Percentiles rank a stretch among this genome's conserved stretches.
phyloP scores from a whole-genome alignment of 2,797 vertebrate genomes.

The Notamacropus eugenii region DNA sequence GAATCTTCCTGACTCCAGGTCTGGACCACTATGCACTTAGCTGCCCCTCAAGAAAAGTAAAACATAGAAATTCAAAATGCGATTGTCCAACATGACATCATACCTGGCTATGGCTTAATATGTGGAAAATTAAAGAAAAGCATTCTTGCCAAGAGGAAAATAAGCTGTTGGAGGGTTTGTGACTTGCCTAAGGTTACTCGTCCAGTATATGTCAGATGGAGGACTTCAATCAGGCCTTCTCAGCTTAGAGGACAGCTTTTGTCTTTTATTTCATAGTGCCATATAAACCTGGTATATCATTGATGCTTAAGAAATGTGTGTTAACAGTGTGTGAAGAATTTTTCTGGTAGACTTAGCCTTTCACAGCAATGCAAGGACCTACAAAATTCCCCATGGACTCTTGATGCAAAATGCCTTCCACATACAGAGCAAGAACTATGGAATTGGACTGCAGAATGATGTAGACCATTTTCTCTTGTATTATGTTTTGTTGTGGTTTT shows the following conservation, averaged over 20 bases:
- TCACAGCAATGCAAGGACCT: too few species aligned
- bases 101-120: background rate
- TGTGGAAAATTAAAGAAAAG: background rate
- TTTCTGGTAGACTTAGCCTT: too few species aligned
- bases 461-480: too few species aligned
- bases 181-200: background rate
- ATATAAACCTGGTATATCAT: background rate
- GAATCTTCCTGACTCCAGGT: background rate
- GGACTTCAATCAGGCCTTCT: background rate
- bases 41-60: background rate
- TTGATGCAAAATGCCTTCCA: too few species aligned
- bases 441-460: too few species aligned
- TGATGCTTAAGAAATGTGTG: background rate
- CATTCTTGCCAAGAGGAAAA: background rate
- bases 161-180: background rate
- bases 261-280: background rate
- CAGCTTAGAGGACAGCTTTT: background rate
- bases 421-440: too few species aligned
- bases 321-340: background rate
- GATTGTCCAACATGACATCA: background rate
- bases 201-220: background rate
- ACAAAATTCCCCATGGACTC: too few species aligned
- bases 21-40: background rate
- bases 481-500: too few species aligned
- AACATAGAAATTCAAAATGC: background rate